Percentiles rank a stretch among this genome's conserved stretches.
Conservation (phyloP, 2,888 invertebrate genomes). For the Plemyria rubiginata region DNA sequence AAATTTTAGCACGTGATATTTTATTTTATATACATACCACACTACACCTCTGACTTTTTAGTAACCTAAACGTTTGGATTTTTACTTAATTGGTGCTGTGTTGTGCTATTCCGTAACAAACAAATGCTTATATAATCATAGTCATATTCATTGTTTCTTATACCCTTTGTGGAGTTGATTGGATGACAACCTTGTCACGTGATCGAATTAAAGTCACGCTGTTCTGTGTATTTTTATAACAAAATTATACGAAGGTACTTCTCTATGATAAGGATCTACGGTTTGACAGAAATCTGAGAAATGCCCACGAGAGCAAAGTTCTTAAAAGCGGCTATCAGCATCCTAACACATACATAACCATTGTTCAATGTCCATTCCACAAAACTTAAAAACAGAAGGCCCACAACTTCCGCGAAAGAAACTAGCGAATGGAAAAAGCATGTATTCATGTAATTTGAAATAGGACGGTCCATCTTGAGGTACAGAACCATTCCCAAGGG, state of each 20-base stretch:
- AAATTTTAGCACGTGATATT: no score
- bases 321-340: background rate
- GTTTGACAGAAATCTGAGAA: background rate
- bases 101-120: no score
- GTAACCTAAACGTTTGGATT: no score
- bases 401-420: conserved; percentile 33
- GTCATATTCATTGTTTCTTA: no score
- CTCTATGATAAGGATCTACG: background rate
- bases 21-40: no score
- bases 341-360: background rate
- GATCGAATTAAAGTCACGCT: no score
- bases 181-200: no score
- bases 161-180: no score
- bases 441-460: conserved; percentile 44
- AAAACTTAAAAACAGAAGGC: conserved; percentile 8
- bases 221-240: no score
- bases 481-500: conserved; percentile 55
- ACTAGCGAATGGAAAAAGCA: conserved; percentile 40
- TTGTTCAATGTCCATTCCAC: conserved; percentile 3
- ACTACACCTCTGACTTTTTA: no score
- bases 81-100: no score
- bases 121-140: no score
- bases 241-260: background rate
- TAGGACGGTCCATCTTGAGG: conserved; percentile 47
- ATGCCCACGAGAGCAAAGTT: background rate